Evolutionary conservation across 2,888 invertebrate species (phyloP), one percentile per base, ranked within the genome.

Genomic region (Drosophila pseudotakahashii): DNA sequence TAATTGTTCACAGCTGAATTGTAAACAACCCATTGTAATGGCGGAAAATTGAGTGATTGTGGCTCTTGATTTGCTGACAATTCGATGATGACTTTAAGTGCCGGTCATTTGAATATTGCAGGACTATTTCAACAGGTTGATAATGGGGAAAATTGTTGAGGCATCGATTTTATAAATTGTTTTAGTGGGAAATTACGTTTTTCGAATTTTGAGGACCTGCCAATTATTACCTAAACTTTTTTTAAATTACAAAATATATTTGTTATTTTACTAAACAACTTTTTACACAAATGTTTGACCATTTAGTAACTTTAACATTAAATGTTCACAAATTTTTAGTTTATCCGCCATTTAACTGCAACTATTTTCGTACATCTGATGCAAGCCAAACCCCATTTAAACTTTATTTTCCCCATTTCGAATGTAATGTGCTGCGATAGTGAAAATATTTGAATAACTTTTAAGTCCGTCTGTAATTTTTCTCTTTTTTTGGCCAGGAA

Each of bases 1-100:
- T 79, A 81, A 83, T 86, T 77, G 81, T 74, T 59, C 74, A 73
- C 81, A 59, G 55, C 61, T 78, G 79, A 79, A 75, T 71, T 86
- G 81, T 69, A 70, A 83, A 79, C 62, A 76, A 71, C 76, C 54
- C 3, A 58, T 64, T 58, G 32, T 53, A 19, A 10, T 23, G 14
- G 23, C 16, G 7, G 16, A 13, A 19, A 50, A 63, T 63, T 63
- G 62, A 61, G 62, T 64, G 64, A 51, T 42, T 16, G 42, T 34
- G 36, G 26, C 30, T 11, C 47, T 61, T 64, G 62, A 64, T 62
- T 62, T 37, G 42, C 42, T 23, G 63, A 53, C 39, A 53, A 63
- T 39, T 34, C 10, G 39, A 23, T 26, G 67, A 44, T 23, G 32
- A 30, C 39, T 47, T 9, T 39, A 68, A 55, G 37, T 68, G 50